Conservation (phyloP, 2,888 invertebrate species). For the Ophioninae sp. region DNA sequence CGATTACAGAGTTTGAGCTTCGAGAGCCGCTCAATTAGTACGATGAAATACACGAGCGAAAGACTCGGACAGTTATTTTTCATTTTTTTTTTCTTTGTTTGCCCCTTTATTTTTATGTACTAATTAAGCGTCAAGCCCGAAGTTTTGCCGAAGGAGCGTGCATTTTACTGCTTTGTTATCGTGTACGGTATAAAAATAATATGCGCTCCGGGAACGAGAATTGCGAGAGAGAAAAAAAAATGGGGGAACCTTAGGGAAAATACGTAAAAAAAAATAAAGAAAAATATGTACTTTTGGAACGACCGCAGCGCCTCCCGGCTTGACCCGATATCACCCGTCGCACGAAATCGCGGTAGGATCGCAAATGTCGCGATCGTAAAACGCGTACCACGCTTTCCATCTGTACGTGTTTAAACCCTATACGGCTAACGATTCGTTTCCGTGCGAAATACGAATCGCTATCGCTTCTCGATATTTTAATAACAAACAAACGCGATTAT, state of each 20-base stretch:
- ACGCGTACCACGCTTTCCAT: constrained; percentile 27
- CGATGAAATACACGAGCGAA: neutral
- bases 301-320: neutral
- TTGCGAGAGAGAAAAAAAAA: neutral
- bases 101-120: constrained; percentile 4
- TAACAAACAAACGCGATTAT: constrained; percentile 2
- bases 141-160: neutral
- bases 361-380: constrained; percentile 32
- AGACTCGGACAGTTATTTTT: neutral
- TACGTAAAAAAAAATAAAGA: neutral
- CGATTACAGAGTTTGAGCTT: neutral
- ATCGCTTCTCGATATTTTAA: neutral
- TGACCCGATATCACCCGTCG: constrained; percentile 6
- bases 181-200: neutral
- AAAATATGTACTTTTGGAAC: no score
- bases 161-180: constrained; percentile 14
- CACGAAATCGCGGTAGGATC: constrained; percentile 14
- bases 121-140: constrained; percentile 1
- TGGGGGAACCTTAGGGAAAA: no score
- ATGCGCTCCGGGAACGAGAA: neutral
- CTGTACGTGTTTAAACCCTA: neutral
- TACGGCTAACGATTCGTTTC: neutral
- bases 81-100: no score
- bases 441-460: neutral
- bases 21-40: constrained; percentile 17